These are phyloP conservation scores for Timema podura DNA, from an alignment of 2,888 invertebrate genomes.

Conservation along the genomic window DNA sequence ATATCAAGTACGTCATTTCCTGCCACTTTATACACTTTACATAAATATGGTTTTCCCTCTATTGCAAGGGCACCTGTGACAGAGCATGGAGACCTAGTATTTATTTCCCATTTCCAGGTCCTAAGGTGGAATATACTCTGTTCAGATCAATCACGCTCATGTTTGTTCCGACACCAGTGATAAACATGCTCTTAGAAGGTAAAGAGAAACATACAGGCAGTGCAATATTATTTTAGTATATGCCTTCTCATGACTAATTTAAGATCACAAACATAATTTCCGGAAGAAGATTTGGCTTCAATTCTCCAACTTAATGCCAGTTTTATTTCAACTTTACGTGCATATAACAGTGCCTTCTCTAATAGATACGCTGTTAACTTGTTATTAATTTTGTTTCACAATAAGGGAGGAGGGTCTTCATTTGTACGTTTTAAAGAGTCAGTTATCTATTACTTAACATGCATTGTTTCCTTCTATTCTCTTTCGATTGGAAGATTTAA, in stretches of 20 bases:
- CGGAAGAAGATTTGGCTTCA: background rate
- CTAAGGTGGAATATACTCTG: background rate
- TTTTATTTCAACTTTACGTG: background rate
- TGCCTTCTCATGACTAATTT: constrained; percentile 1
- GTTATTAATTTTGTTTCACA: constrained; percentile 2
- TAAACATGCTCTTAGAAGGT: background rate
- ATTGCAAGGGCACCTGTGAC: too few relatives aligned
- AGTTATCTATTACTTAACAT: background rate
- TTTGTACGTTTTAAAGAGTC: background rate
- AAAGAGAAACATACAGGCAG: background rate
- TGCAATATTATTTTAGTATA: background rate
- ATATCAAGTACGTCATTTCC: background rate
- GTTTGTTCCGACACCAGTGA: background rate
- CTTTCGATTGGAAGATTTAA: background rate
- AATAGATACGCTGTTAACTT: background rate
- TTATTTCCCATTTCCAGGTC: background rate
- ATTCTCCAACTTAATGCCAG: background rate
- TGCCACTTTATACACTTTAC: background rate
- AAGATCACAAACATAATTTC: background rate
- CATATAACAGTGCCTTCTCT: background rate
- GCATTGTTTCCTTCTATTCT: background rate
- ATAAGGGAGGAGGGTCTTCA: background rate
- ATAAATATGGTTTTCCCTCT: background rate
- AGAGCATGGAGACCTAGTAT: background rate
- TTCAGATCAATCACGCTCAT: background rate